Evolutionary conservation across 2,113 vertebrate genomes (phyloP).

Genomic region (Platycercus adscitus): DNA sequence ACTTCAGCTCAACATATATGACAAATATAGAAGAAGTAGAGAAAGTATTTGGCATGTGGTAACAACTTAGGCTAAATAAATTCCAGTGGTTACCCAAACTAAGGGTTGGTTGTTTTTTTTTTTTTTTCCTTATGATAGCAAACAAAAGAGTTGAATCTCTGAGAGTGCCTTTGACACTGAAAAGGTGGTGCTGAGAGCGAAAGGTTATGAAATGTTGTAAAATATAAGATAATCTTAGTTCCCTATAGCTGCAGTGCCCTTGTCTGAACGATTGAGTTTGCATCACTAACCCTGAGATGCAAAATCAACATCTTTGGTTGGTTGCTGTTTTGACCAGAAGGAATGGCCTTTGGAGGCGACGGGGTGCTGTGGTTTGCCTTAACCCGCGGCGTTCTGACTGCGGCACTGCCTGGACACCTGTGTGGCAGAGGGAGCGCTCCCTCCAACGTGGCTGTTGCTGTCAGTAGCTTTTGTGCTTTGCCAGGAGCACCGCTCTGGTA

Average conservation of each 20-base stretch:
- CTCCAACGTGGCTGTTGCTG: rapidly evolving
- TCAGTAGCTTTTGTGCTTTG: rapidly evolving
- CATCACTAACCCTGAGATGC: background rate
- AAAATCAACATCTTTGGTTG: background rate
- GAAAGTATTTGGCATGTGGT: slow-evolving; percentile 29
- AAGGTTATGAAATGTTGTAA: background rate
- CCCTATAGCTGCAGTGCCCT: background rate
- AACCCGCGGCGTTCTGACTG: background rate
- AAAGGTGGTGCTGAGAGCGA: background rate
- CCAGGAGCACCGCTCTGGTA: background rate
- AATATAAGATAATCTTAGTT: background rate
- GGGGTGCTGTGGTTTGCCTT: background rate
- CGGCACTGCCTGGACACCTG: background rate
- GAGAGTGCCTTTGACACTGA: background rate
- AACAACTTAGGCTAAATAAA: slow-evolving; percentile 27
- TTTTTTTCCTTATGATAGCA: background rate
- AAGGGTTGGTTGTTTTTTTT: background rate
- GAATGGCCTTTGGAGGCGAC: background rate
- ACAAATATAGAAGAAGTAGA: slow-evolving; percentile 50
- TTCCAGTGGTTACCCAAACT: slow-evolving; percentile 32
- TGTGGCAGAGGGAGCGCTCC: background rate
- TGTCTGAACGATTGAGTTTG: background rate
- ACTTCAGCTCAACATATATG: slow-evolving; percentile 21
- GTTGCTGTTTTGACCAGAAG: background rate
- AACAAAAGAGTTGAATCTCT: background rate